phyloP scores from a whole-genome alignment of 2,113 vertebrate species.

The Nicator chloris region DNA sequence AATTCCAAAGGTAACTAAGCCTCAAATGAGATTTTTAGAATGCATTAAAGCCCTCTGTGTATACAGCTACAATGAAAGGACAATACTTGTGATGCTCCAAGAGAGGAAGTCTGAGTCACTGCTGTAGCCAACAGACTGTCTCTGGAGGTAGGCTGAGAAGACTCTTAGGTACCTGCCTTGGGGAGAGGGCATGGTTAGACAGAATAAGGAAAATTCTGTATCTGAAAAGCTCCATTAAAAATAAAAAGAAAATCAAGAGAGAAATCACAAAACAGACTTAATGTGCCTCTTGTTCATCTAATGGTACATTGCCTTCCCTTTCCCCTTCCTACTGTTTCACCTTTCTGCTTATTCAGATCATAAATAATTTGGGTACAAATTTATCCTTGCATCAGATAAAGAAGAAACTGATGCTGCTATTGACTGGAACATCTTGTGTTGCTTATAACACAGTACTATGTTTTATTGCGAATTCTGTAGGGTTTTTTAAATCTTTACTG shows the following conservation, averaged over 20 bases:
- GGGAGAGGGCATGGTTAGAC: neutral
- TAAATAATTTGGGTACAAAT: neutral
- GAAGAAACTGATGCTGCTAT: neutral
- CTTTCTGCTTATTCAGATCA: neutral
- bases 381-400: neutral
- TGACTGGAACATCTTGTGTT: neutral
- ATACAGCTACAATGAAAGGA: neutral
- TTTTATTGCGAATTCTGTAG: neutral
- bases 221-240: neutral
- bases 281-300: neutral
- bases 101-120: neutral
- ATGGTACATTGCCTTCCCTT: neutral
- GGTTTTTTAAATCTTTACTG: neutral
- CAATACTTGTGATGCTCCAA: neutral
- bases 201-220: neutral
- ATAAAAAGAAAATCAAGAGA: neutral
- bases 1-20: neutral
- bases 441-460: neutral
- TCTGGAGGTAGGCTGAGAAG: neutral
- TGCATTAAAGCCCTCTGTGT: neutral
- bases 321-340: neutral
- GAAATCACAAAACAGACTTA: neutral
- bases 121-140: neutral
- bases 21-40: neutral
- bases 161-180: neutral